Evolutionary conservation across 1,140 invertebrate genomes (phyloP), one percentile per base, ranked within the genome.

Genomic region (Drosophila saltans): DNA sequence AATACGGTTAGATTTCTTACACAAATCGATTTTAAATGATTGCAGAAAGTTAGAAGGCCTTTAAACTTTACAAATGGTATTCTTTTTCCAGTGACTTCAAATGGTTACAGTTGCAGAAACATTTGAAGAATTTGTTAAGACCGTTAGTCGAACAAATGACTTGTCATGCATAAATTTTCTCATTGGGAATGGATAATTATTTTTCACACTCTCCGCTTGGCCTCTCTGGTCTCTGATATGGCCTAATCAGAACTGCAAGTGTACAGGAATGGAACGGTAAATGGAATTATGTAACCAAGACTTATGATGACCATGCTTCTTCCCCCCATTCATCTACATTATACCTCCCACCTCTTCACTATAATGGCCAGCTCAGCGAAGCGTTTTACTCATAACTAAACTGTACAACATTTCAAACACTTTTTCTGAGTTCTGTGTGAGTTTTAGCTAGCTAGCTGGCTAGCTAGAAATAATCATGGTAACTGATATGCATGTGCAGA

Each of bases 341-440:
- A 36, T 4, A 36, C 33, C 33, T 36, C 33, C 45, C 41, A 10
- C 9, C 36, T 8, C 26, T 5, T 1, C 26, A 11, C 26, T 63
- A 55, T 30, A 11, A 48, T 74, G 30, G 10, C 43, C 48, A 36
- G 79, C 57, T 56, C 84, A 86, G 52, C 83, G 80, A 89, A 86
- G 83, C 83, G 84, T 86, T 83, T 77, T 80, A 86, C 75, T 26
- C 45, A 72, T 80, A 71, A 68, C 80, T 89, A 88, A 89, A 80
- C 76, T 89, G 76, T 83, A 88, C 83, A 88, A 80, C 72, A 88
- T 89, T 89, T 89, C 69, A 80, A 80, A 89, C 83, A 89, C 84
- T 89, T 86, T 78, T 69, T 70, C 66, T 59, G 74, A 67, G 81
- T 76, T 83, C 81, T 85, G 39, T 36, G 48, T 21, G 30, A 68